Conservation (phyloP, 2,113 vertebrate species). For the Phylloscopus trochiloides region DNA sequence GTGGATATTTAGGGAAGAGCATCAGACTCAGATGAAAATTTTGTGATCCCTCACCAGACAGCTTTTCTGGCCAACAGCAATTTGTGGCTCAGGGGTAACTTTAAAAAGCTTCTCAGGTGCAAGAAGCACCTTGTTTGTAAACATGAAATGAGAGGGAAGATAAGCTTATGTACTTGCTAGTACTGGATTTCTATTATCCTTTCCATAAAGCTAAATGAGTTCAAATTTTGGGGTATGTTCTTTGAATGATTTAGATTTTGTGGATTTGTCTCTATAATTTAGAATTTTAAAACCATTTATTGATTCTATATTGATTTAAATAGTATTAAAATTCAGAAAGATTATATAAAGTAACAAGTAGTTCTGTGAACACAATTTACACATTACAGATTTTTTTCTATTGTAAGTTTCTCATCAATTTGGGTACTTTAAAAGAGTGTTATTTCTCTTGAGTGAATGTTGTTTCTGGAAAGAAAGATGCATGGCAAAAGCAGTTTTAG, state of each 20-base stretch:
- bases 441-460: neutral
- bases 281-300: neutral
- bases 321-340: neutral
- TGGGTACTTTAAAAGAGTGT: neutral
- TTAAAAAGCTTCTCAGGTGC: neutral
- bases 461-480: neutral
- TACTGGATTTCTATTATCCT: neutral
- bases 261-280: neutral
- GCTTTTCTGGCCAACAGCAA: neutral
- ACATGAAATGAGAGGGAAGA: neutral
- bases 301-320: neutral
- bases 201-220: neutral
- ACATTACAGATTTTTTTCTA: neutral
- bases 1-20: neutral
- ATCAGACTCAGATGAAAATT: neutral
- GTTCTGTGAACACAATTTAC: neutral
- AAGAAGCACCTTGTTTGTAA: neutral
- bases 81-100: neutral
- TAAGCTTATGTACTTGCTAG: neutral
- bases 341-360: neutral
- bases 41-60: constrained; percentile 1
- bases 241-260: neutral
- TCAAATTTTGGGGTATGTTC: neutral
- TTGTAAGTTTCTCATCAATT: neutral
- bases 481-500: neutral